Conservation (phyloP, 1,140 invertebrate genomes). For the Lamellibrachia luymesi region DNA sequence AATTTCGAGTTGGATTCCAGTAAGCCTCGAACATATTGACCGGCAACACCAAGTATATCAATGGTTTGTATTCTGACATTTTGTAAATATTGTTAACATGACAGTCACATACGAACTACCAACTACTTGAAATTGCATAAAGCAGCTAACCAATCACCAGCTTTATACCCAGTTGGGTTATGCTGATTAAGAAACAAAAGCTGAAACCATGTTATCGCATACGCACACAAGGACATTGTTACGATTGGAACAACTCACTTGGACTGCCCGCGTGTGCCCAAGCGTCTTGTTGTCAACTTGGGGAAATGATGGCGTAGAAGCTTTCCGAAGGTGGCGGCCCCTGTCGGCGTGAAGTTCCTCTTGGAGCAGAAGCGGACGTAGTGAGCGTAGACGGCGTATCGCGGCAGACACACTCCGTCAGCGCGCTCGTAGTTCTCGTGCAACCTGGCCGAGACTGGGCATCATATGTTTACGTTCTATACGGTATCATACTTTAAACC, state of each 20-base stretch:
- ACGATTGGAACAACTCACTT: constrained; percentile 3
- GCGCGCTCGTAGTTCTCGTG: constrained; percentile 18
- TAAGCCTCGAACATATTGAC: not conserved
- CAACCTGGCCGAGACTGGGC: constrained; percentile 12
- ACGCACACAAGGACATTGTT: not conserved
- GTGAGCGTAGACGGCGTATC: constrained; percentile 12
- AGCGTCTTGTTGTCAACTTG: constrained; percentile 9
- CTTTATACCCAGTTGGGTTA: not conserved
- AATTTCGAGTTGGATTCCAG: not conserved
- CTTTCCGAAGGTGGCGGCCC: constrained; percentile 18
- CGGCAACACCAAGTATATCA: not conserved
- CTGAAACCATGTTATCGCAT: not conserved
- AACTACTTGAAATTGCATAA: not conserved
- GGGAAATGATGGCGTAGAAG: constrained; percentile 5
- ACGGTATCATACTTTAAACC: too few species aligned
- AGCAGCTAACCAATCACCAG: not conserved
- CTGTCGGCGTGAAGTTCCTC: not conserved
- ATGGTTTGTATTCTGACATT: not conserved
- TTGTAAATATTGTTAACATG: too few species aligned
- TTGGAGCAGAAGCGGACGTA: constrained; percentile 7
- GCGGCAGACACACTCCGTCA: constrained; percentile 9
- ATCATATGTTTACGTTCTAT: not conserved
- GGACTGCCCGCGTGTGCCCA: constrained; percentile 9
- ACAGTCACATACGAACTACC: not conserved
- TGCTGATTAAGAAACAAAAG: not conserved